Percentiles rank a stretch among this genome's conserved stretches.
Evolutionary conservation across 2,888 invertebrate species (phyloP).

Genomic region (Pollenia griseotomentosa): DNA sequence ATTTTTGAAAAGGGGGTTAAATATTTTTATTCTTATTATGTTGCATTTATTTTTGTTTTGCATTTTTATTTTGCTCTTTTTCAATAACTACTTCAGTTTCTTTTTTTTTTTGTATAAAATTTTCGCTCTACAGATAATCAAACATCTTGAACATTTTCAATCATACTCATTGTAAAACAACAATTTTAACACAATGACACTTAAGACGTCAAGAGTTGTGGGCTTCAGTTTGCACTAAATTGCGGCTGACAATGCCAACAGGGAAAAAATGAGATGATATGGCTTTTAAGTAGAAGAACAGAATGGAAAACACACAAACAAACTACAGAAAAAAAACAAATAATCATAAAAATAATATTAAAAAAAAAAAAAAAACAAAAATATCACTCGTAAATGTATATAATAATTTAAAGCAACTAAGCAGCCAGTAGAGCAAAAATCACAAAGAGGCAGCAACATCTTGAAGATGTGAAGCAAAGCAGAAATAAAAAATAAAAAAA

Average conservation of each 20-base stretch:
- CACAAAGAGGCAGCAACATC: constrained; percentile 34
- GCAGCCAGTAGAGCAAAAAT: constrained; percentile 58
- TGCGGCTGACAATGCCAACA: constrained; percentile 65
- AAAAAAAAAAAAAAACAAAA: constrained; percentile 53
- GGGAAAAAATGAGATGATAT: constrained; percentile 52
- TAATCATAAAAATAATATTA: constrained; percentile 11
- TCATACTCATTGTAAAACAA: constrained; percentile 81
- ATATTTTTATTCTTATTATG: constrained; percentile 53
- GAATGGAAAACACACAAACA: not conserved
- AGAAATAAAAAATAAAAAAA: too few species aligned
- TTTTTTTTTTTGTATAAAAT: constrained; percentile 39
- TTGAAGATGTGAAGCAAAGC: constrained; percentile 8
- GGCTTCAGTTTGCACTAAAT: constrained; percentile 64
- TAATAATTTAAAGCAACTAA: constrained; percentile 58
- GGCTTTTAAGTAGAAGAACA: constrained; percentile 56
- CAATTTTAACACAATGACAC: constrained; percentile 83
- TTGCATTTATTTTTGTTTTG: constrained; percentile 41
- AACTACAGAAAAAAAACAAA: constrained; percentile 10
- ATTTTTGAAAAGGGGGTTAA: constrained; percentile 14
- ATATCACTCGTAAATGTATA: constrained; percentile 19
- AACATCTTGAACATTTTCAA: constrained; percentile 78
- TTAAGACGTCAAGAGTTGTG: constrained; percentile 76
- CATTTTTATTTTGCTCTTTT: constrained; percentile 55
- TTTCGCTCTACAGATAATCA: constrained; percentile 71
- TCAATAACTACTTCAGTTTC: constrained; percentile 58